These are phyloP conservation scores for Acinonyx jubatus DNA, from an alignment of 2,113 vertebrate species.

Conservation along the genomic window DNA sequence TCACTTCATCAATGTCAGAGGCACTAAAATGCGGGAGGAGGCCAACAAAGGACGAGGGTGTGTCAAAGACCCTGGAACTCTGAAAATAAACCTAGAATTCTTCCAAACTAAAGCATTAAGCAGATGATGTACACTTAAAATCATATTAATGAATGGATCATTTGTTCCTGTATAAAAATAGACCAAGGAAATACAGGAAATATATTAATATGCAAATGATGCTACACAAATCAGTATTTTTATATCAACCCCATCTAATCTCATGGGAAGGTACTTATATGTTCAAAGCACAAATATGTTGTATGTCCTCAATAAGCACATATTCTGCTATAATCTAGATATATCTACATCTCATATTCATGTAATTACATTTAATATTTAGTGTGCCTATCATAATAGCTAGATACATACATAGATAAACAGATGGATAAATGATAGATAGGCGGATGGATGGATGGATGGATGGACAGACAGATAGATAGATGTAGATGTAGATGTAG, in stretches of 20 bases:
- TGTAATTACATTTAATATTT: background rate
- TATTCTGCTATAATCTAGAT: background rate
- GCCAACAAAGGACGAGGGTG: background rate
- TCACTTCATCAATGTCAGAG: background rate
- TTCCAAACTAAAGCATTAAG: background rate
- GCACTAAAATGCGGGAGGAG: background rate
- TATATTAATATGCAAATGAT: background rate
- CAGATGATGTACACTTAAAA: background rate
- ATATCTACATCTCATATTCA: background rate
- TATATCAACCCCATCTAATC: background rate
- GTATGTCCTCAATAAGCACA: background rate
- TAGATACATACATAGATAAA: no score
- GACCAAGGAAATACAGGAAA: background rate
- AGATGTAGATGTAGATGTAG: no score
- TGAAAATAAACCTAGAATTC: background rate
- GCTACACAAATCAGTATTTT: background rate
- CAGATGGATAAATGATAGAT: background rate
- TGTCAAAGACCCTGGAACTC: accelerated
- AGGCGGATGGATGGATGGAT: background rate
- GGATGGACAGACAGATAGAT: background rate
- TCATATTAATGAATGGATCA: background rate
- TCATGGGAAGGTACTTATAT: background rate
- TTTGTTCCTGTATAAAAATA: background rate
- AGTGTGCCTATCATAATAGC: background rate
- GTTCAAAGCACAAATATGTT: background rate